A percentile compares a stretch with the other conserved stretches of the same genome.
phyloP scores from a whole-genome alignment of 2,113 vertebrate species.

The Benitochromis conjunctus region DNA sequence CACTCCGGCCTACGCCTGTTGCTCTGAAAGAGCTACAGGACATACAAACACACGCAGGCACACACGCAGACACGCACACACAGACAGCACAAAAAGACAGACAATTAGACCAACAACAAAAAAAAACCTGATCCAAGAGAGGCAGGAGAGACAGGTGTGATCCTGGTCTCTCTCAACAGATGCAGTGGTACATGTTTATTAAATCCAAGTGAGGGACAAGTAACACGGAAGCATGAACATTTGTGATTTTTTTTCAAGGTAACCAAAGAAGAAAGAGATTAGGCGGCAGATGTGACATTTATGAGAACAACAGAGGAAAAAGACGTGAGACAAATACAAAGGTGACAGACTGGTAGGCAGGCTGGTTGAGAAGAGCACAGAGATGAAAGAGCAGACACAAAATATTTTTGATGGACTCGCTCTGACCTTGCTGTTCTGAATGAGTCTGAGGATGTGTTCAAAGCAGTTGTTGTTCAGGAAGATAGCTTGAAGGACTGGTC shows the following conservation, averaged over 20 bases:
- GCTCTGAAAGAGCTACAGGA: constrained; percentile 89
- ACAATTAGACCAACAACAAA: constrained; percentile 38
- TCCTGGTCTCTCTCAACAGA: background rate
- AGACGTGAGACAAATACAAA: background rate
- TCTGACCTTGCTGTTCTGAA: constrained; percentile 97
- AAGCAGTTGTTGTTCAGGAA: constrained; percentile 99
- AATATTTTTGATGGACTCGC: background rate
- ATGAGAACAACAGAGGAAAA: background rate
- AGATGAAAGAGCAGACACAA: background rate
- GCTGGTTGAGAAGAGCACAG: background rate
- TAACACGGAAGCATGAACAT: background rate
- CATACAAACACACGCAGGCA: constrained; percentile 28
- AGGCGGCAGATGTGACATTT: background rate
- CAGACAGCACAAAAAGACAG: constrained; percentile 28
- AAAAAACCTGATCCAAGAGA: background rate
- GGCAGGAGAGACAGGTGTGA: background rate
- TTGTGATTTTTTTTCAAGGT: background rate
- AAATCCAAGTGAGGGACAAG: background rate
- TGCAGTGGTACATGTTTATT: background rate
- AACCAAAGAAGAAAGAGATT: background rate
- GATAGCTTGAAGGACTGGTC: constrained; percentile 87
- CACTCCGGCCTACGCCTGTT: constrained; percentile 66
- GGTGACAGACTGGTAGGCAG: background rate
- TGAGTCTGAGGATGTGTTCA: constrained; percentile 92
- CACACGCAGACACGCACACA: constrained; percentile 1